Base-by-base conservation (phyloP, 2,888 invertebrate species). In the Galeopsomyia nigrocyanea region DNA sequence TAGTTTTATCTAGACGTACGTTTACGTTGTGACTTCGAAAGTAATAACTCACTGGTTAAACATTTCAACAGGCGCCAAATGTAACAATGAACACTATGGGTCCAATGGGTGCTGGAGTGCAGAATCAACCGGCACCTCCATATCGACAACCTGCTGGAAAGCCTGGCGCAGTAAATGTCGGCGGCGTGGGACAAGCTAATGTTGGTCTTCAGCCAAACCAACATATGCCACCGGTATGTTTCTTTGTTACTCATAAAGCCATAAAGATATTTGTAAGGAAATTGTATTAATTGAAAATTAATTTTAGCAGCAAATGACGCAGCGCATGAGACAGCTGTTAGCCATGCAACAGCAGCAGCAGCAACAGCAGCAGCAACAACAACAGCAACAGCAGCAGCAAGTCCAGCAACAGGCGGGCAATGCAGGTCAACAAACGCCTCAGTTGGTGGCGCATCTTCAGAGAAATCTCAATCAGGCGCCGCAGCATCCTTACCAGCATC, bases 41-140 rank as follows among this genome's bases (percentile, higher is more conserved):
- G 19, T 39, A 21, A 31, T 49, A 16, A 6, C n/a, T 19, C 0
- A 39, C 21, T 51, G 2, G 3, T 50, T n/a, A 14, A 61, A 58
- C 31, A 31, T 53, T 51, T 17, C 14, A 76, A 63, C 75, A 93
- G 88, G 93, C 94, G 3, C 95, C 95, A 1, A 95, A 95, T 84
- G 95, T 95, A 1, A 94, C 95, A 0, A 95, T 95, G 95, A 92
- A 92, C 66, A 89, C 91, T 0, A 92, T 92, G 91, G 92, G 91
- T 76, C 83, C 88, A 75, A 85, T 89, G 87, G 87, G 87, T 58
- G 86, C 83, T 22, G 88, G 86, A 3, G 86, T 86, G 63, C 87
- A 86, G 77, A 87, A 86, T 67, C 94, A 93, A 10, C 92, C 93
- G 0, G 94, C 94, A 14, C 94, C 94, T 0, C 94, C 94, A 0